A percentile compares a stretch with the other conserved stretches of the same genome.
phyloP scores from a whole-genome alignment of 2,888 invertebrate genomes.

The Polymixis flavicincta region DNA sequence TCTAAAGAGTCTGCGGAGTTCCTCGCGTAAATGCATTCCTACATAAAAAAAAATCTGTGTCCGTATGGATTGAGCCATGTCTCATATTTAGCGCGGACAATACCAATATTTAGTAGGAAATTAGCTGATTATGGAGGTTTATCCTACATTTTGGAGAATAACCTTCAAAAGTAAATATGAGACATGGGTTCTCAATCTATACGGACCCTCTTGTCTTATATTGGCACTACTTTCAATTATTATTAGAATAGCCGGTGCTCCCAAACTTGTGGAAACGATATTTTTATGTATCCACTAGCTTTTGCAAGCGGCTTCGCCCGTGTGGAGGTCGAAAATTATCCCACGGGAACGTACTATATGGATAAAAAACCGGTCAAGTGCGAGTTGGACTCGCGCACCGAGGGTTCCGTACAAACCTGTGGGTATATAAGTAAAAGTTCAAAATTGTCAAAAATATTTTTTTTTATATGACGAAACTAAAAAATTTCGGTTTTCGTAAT shows the following conservation, averaged over 20 bases:
- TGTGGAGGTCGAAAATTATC: too few species aligned
- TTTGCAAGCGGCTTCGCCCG: too few species aligned
- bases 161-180: not conserved
- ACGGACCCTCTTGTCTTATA: not conserved
- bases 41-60: not conserved
- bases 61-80: not conserved
- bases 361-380: too few species aligned
- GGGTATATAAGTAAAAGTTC: too few species aligned
- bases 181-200: not conserved
- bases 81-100: too few species aligned
- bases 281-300: not conserved
- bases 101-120: not conserved
- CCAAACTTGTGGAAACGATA: not conserved
- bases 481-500: too few species aligned
- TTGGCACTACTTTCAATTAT: not conserved
- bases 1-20: not conserved
- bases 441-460: too few species aligned
- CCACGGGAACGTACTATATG: too few species aligned
- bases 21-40: not conserved
- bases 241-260: not conserved
- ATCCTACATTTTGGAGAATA: not conserved
- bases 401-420: too few species aligned
- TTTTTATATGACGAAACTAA: too few species aligned
- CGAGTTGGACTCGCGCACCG: too few species aligned
- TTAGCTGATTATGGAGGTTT: too few species aligned